Evolutionary conservation across 2,797 vertebrate species (phyloP), one percentile per base, ranked within the genome.

Genomic region (Pipistrellus pipistrellus): DNA sequence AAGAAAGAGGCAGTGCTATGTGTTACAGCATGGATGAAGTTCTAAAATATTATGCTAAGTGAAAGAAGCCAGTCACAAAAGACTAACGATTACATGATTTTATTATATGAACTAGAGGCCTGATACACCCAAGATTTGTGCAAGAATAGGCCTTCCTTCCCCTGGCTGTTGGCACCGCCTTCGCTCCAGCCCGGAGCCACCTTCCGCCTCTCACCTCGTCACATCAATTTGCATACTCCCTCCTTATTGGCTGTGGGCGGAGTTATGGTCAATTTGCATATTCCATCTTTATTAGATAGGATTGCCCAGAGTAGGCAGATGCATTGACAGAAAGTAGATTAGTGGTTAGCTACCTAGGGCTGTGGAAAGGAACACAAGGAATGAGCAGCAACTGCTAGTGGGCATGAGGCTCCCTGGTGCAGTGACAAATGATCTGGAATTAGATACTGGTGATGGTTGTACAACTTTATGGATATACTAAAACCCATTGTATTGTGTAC

Each of bases 401-500:
- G 15, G 21, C 14, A 53, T 27, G 55, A 87, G 4, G n/a, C 41
- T 91, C 89, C 68, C 77, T 80, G 30, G 0, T 14, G 48, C 27
- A 7, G 21, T 91, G 81, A 85, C 2, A 77, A 93, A 68, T 84
- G 41, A 48, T 94, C 48, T 53, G 23, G 12, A 91, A 91, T 83
- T 72, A 89, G 59, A 64, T 21, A 75, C 48, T 20, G 18, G 48
- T 30, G 38, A 78, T 32, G 20, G 35, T 30, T 71, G 18, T 3
- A 62, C 51, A 73, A 88, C 78, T 81, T 82, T 77, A 68, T 76
- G 35, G 77, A 75, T 46, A 59, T 68, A 82, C 46, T 76, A 59
- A 82, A 91, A 89, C 8, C 18, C 81, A 38, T 3, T 62, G 11
- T 64, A 59, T 5, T 9, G n/a, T n/a, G 66, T 8, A 81, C 20